A percentile compares a stretch with the other conserved stretches of the same genome.
Evolutionary conservation across 2,113 vertebrate species (phyloP).

Genomic region (Xyliphius kryptos): DNA sequence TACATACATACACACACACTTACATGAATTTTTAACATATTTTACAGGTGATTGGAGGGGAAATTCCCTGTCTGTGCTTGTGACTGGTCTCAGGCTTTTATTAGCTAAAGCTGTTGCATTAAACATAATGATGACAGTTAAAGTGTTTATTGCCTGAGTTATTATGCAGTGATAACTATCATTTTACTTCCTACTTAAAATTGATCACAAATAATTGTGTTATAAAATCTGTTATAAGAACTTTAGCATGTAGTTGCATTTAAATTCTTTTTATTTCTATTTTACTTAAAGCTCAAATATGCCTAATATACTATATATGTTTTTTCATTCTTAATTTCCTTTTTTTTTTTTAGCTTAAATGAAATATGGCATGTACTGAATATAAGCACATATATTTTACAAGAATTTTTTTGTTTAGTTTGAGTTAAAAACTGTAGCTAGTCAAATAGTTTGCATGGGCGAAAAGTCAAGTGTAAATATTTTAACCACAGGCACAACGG

Average conservation of each 20-base stretch:
- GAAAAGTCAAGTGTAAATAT: constrained; percentile 5
- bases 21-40: background rate
- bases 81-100: constrained; percentile 49
- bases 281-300: no score
- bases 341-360: no score
- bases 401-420: background rate
- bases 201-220: no score
- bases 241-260: background rate
- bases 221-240: no score
- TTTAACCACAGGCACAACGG: constrained; percentile 51
- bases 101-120: constrained; percentile 54
- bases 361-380: background rate
- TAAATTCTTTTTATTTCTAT: background rate
- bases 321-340: no score
- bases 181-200: no score
- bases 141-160: constrained; percentile 37
- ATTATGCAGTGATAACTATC: no score
- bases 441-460: background rate
- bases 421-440: background rate
- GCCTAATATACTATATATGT: no score
- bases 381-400: background rate
- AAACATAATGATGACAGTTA: constrained; percentile 53
- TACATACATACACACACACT: no score
- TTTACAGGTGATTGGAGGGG: constrained; percentile 29
- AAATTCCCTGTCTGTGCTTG: constrained; percentile 46